These are phyloP conservation scores for Beaufortia kweichowensis DNA, from an alignment of 2,113 vertebrate species.

Conservation along the genomic window DNA sequence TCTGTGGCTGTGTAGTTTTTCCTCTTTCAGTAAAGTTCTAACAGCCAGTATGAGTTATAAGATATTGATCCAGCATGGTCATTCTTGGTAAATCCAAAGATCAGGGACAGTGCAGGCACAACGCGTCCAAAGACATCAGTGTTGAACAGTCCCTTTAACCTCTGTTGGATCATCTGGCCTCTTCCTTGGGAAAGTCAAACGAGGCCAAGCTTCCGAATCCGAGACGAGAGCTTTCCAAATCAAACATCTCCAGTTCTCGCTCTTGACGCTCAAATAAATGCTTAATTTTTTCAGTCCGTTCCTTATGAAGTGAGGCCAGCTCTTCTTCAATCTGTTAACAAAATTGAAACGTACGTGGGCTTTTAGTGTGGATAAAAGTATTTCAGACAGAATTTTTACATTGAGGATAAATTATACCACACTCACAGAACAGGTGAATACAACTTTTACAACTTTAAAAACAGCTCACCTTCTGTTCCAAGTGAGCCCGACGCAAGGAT, in stretches of 20 bases:
- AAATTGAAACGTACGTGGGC: not conserved
- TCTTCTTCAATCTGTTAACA: slow-evolving; percentile 93
- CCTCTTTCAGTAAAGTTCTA: slow-evolving; percentile 74
- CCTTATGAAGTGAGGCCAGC: slow-evolving; percentile 95
- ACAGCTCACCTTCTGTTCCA: slow-evolving; percentile 90
- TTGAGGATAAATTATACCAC: too few species aligned
- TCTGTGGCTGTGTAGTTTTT: slow-evolving; percentile 61
- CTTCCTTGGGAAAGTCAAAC: slow-evolving; percentile 96
- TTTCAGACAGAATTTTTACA: too few species aligned
- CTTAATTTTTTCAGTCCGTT: slow-evolving; percentile 95
- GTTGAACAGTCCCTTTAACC: slow-evolving; percentile 72
- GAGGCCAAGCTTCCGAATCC: slow-evolving; percentile 93
- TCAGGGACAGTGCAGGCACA: slow-evolving; percentile 88
- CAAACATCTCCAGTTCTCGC: slow-evolving; percentile 92
- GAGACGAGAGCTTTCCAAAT: slow-evolving; percentile 92
- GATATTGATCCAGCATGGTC: slow-evolving; percentile 81
- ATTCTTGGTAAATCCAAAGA: slow-evolving; percentile 77
- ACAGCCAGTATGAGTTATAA: slow-evolving; percentile 74
- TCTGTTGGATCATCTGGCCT: slow-evolving; percentile 86
- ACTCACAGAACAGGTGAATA: too few species aligned
- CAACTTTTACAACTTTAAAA: slow-evolving; percentile 60
- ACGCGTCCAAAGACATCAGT: slow-evolving; percentile 83
- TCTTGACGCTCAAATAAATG: slow-evolving; percentile 93
- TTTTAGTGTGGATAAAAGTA: too few species aligned
- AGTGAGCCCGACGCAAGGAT: slow-evolving; percentile 93